Base-by-base conservation (phyloP, 2,113 vertebrate genomes). In the Scomber japonicus region DNA sequence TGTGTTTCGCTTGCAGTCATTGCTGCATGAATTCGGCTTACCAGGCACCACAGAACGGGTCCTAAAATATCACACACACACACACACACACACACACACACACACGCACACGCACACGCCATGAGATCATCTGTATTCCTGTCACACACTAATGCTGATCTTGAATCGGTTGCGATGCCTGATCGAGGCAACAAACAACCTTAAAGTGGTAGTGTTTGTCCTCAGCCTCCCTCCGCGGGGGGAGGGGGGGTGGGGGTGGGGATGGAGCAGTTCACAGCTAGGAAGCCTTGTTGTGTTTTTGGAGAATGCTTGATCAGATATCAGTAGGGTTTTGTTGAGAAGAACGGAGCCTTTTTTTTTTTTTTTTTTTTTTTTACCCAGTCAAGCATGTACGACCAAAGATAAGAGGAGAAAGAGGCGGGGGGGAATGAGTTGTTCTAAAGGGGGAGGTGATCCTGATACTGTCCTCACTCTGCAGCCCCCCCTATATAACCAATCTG, bases 351-450 rank as follows among this genome's bases (percentile, higher is more conserved):
- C 74, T 78, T 85, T 88, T 27, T 27, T 27, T 21, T 21, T 27
- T 27, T 27, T 78, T 85, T 88, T 27, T 27, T 27, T 21, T 21
- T 27, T 27, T 27, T 81, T 84, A 88, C 49, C 73, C 89, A 82
- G 83, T 77, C 82, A 71, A 80, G 91, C 83, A 61, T 85, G 82
- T 79, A 65, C 49, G 19, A 74, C 70, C 53, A 46, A 60, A 90
- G 86, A 83, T 91, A 88, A 87, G 87, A 87, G 45, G 51, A 44
- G 13, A 73, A 68, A 65, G 57, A 71, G 65, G 60, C 48, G 49
- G 75, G 66, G 31, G 73, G 57, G 86, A 81, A 87, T 65, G 72
- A 86, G 76, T 56, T 71, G 84, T 74, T 76, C 65, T 81, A 59
- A 78, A 30, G 49, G 60, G 60, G 24, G 87, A 45, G 30, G 64